Percentiles rank a stretch among this genome's conserved stretches.
These are phyloP conservation scores for Lontra canadensis DNA, from an alignment of 2,113 vertebrate genomes.

Conservation along the genomic window DNA sequence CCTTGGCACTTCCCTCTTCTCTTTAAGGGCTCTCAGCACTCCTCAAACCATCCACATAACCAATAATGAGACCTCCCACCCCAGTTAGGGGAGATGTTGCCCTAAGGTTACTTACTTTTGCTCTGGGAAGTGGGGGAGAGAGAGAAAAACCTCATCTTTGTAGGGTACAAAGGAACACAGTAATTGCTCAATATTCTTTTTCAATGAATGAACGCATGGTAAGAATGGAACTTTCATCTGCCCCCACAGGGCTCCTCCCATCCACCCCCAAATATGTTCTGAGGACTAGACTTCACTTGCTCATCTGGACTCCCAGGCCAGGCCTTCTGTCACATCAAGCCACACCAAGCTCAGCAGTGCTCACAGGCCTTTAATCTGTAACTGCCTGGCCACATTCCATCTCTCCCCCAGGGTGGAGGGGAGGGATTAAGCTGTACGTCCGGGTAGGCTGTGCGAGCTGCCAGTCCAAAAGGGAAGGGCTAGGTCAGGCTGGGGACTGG, in stretches of 20 bases:
- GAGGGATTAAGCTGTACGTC: neutral
- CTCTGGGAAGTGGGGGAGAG: neutral
- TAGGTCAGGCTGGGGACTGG: slow-evolving; percentile 58
- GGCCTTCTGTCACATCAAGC: slow-evolving; percentile 53
- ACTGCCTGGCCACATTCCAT: neutral
- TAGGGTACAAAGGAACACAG: neutral
- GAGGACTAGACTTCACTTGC: slow-evolving; percentile 2
- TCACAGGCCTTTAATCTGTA: slow-evolving; percentile 66
- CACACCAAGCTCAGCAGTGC: slow-evolving; percentile 55
- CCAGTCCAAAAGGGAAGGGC: neutral
- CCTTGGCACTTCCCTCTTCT: neutral
- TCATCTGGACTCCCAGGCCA: neutral
- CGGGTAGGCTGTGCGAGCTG: slow-evolving; percentile 31
- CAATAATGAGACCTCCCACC: neutral
- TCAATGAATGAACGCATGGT: neutral
- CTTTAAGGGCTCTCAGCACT: neutral
- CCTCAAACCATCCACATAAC: neutral
- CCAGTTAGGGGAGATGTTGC: neutral
- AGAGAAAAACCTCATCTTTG: neutral
- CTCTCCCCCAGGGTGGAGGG: neutral
- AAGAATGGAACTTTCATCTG: neutral
- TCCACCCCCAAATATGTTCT: neutral
- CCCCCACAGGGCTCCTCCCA: neutral
- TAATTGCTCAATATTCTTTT: neutral
- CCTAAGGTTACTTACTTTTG: neutral